phyloP scores from a whole-genome alignment of 1,140 invertebrate species.

The Ips typographus region DNA sequence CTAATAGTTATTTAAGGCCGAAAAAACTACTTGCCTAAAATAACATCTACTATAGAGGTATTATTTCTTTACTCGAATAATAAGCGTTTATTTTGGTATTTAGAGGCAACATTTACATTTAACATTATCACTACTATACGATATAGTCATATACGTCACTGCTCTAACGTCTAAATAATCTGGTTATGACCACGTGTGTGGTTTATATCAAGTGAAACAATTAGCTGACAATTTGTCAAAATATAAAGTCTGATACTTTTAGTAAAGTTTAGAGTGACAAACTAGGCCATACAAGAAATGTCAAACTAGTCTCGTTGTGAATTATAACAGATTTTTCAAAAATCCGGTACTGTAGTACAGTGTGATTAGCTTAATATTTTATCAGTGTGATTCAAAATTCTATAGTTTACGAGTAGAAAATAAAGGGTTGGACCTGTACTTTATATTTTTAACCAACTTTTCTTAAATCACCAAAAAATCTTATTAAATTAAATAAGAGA shows the following conservation, averaged over 20 bases:
- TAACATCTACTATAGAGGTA: neutral
- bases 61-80: neutral
- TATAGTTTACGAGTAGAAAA: too few species aligned
- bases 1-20: conserved; percentile 37
- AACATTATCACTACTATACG: neutral
- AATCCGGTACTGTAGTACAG: neutral
- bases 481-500: too few species aligned
- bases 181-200: too few species aligned
- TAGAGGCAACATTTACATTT: neutral
- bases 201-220: too few species aligned
- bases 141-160: neutral
- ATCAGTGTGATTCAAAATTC: too few species aligned
- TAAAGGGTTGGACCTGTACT: too few species aligned
- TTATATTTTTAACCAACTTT: too few species aligned
- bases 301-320: neutral
- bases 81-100: conserved; percentile 4
- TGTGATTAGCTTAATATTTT: too few species aligned
- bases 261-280: neutral
- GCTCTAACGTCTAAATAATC: too few species aligned
- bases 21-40: conserved; percentile 41
- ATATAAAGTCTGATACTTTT: too few species aligned
- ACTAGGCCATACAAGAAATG: neutral
- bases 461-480: too few species aligned
- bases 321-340: conserved; percentile 14
- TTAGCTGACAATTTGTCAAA: too few species aligned